Evolutionary conservation across 2,113 vertebrate genomes (phyloP), one percentile per base, ranked within the genome.

Genomic region (Microtus montanus): DNA sequence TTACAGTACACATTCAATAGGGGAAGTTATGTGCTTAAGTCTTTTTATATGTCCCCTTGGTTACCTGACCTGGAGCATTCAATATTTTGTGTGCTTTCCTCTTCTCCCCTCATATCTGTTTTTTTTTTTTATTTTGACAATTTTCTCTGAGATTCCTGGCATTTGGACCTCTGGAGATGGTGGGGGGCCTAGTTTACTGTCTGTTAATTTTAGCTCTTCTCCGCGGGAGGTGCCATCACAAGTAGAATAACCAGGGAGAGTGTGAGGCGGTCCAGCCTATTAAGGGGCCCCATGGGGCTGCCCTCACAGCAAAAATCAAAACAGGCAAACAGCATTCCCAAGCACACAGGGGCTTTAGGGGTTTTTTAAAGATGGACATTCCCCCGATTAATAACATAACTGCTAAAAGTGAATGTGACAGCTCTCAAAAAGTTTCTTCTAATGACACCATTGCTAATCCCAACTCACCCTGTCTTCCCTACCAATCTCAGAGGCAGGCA

Each of bases 151-250:
- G 96, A 93, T 94, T 95, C 86, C 89, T 96, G 96, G 96, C 97
- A 97, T 94, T 95, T 95, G 94, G 95, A 84, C 91, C 93, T 96
- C 83, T 38, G 64, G 86, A 90, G 85, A 90, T 71, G 86, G 92
- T 94, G 91, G 97, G 97, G 94, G 90, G 93, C 90, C 96, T 88
- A 89, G 95, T 96, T 94, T 93, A 88, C 96, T 95, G 95, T 96
- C 97, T 96, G 96, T 96, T 96, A 89, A 96, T 98, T 97, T 97
- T 97, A 93, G 96, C 96, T 92, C 3, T 91, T 97, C 95, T 91
- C 96, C 3, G 30, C 93, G 92, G 97, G 97, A 96, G 94, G 89
- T 41, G 13, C 96, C 95, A 85, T 94, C 78, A 77, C 82, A 71
- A 58, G 75, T 66, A 87, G 96, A 91, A 74, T 77, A 91, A 95